Evolutionary conservation across 2,113 vertebrate species (phyloP).

Genomic region (Cyanoliseus patagonus): DNA sequence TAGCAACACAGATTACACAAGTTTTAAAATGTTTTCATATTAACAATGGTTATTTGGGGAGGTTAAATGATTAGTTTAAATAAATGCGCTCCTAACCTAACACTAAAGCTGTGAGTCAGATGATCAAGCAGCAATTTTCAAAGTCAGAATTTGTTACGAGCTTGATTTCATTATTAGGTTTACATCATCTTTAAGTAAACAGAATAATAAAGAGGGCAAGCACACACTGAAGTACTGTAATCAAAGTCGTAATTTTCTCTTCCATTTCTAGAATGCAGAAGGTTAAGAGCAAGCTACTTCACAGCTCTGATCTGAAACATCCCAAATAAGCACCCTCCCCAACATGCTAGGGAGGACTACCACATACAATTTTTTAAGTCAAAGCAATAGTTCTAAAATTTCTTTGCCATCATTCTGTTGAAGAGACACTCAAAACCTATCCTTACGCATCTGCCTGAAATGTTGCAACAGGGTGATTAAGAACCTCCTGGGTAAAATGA

Average conservation of each 20-base stretch:
- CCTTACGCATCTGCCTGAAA: background rate
- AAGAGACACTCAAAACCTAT: background rate
- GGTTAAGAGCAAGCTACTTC: conserved; percentile 24
- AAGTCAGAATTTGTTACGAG: conserved; percentile 64
- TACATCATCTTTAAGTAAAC: conserved; percentile 53
- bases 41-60: conserved; percentile 44
- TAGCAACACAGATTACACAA: background rate
- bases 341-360: background rate
- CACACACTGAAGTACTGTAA: conserved; percentile 43
- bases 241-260: conserved; percentile 49
- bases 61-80: conserved; percentile 35
- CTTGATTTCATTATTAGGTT: conserved; percentile 56
- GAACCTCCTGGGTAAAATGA: background rate
- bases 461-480: background rate
- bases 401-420: background rate
- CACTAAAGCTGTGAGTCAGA: conserved; percentile 12
- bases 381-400: background rate
- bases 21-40: background rate
- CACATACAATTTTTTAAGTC: background rate
- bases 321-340: background rate
- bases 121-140: conserved; percentile 66
- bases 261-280: conserved; percentile 49
- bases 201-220: conserved; percentile 64
- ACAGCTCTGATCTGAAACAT: background rate
- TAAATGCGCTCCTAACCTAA: conserved; percentile 15